phyloP scores from a whole-genome alignment of 1,140 invertebrate genomes.

The Pseudomyrmex gracilis region DNA sequence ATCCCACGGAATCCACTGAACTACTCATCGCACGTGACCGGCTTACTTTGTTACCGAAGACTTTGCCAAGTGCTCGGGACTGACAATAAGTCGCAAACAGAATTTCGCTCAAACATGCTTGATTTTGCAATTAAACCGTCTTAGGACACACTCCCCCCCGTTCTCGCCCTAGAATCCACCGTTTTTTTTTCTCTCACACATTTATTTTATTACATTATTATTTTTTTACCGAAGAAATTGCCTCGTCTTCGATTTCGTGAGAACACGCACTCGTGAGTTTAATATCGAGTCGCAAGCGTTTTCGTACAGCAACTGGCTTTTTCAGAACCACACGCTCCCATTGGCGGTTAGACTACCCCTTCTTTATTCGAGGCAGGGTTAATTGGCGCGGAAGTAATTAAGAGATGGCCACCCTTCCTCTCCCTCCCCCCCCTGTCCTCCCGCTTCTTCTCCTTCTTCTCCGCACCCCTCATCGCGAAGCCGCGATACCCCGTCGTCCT shows the following conservation, averaged over 20 bases:
- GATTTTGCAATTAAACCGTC: conserved; percentile 29
- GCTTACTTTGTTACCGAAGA: conserved; percentile 63
- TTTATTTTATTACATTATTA: too few relatives aligned
- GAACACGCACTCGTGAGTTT: neutral
- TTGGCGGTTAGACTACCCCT: conserved; percentile 76
- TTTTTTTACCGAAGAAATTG: neutral
- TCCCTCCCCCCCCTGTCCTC: conserved; percentile 66
- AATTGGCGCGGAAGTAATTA: conserved; percentile 86
- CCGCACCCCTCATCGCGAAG: conserved; percentile 12
- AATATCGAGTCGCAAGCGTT: conserved; percentile 69
- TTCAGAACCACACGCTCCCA: conserved; percentile 68
- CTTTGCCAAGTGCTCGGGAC: conserved; percentile 28
- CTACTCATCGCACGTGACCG: conserved; percentile 68
- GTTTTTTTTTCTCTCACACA: neutral
- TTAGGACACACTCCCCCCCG: neutral
- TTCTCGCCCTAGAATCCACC: neutral
- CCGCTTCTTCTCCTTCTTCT: conserved; percentile 56
- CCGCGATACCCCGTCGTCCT: conserved; percentile 27
- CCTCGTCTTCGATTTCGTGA: conserved; percentile 54
- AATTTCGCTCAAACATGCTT: conserved; percentile 38
- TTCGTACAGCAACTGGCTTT: conserved; percentile 66
- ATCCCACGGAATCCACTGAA: conserved; percentile 57
- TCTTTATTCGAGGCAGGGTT: conserved; percentile 80
- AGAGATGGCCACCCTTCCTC: conserved; percentile 79
- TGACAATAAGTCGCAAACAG: conserved; percentile 49